Evolutionary conservation across 2,113 vertebrate genomes (phyloP).

Genomic region (Hymenochirus boettgeri): DNA sequence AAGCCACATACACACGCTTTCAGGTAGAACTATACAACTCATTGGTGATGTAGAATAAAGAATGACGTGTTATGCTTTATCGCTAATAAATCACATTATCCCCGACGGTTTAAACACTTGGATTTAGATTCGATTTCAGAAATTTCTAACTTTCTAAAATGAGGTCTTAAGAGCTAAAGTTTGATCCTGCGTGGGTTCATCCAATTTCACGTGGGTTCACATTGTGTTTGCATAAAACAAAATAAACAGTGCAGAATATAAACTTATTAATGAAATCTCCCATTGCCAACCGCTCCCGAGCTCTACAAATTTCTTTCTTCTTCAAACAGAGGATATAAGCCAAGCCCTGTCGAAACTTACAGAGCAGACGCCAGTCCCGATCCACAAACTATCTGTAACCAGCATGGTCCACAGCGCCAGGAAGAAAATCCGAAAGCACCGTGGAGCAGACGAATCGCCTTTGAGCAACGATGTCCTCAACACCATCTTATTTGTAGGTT

Average conservation of each 20-base stretch:
- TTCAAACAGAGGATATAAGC: conserved; percentile 79
- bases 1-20: no score
- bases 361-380: conserved; percentile 83
- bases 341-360: conserved; percentile 90
- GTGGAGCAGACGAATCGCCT: conserved; percentile 80
- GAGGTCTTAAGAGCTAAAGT: no score
- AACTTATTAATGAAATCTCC: background rate
- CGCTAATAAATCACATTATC: no score
- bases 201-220: no score
- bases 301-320: conserved; percentile 4
- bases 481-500: conserved; percentile 81
- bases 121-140: no score
- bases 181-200: no score
- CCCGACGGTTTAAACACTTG: no score
- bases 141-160: no score
- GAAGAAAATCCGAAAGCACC: conserved; percentile 84
- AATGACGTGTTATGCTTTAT: no score
- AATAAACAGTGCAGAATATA: background rate
- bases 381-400: conserved; percentile 89
- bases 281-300: background rate
- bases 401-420: conserved; percentile 93
- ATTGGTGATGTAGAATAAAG: no score
- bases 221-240: background rate
- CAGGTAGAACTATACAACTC: no score
- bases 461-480: conserved; percentile 83